phyloP scores from a whole-genome alignment of 1,140 invertebrate genomes.

The Ceratina japonica region DNA sequence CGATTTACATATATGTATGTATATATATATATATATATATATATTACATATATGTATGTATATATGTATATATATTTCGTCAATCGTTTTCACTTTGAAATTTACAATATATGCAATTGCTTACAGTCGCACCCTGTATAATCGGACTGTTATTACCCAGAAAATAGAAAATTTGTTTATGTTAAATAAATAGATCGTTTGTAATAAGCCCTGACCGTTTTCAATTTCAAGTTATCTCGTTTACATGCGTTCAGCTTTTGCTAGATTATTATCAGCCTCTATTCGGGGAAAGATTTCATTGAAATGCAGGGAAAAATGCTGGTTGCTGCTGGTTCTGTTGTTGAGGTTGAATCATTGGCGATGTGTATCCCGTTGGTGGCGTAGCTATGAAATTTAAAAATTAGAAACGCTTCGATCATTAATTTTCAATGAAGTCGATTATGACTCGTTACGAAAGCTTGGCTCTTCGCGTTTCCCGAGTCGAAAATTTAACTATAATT shows the following conservation, averaged over 20 bases:
- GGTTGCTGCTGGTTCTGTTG: constrained; percentile 65
- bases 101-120: constrained; percentile 37
- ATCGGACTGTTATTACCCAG: constrained; percentile 12
- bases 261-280: constrained; percentile 8
- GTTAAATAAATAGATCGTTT: constrained; percentile 43
- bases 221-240: constrained; percentile 26
- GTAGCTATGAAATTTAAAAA: too few species aligned
- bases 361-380: constrained; percentile 65
- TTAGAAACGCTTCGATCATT: too few species aligned
- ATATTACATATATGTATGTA: not conserved
- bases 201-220: constrained; percentile 12
- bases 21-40: constrained; percentile 1
- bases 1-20: constrained; percentile 3
- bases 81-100: constrained; percentile 36
- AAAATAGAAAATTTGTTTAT: constrained; percentile 53
- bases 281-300: constrained; percentile 77
- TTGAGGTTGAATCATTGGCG: constrained; percentile 63
- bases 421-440: too few species aligned
- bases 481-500: too few species aligned
- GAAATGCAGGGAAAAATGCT: constrained; percentile 77
- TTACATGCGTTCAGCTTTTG: constrained; percentile 33
- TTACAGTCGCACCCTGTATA: constrained; percentile 44
- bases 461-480: too few species aligned
- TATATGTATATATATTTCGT: constrained; percentile 15
- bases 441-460: too few species aligned